Base-by-base conservation (phyloP, 2,888 invertebrate genomes). In the Leptopilina drosophilae region DNA sequence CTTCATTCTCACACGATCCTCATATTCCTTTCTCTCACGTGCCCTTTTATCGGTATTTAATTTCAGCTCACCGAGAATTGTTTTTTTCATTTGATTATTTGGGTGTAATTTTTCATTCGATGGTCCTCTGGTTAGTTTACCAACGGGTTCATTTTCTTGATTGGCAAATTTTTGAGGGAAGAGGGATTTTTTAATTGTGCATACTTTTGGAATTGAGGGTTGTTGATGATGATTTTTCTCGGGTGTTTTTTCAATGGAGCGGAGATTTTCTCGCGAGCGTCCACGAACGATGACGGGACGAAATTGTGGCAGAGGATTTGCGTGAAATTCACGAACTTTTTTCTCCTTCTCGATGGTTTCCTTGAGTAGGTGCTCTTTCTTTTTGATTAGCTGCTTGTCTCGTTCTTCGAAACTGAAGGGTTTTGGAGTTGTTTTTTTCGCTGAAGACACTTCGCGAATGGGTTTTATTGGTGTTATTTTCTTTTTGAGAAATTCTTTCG, bases 31-130 rank as follows among this genome's bases (percentile, higher is more conserved):
- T 53, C 96, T 91, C 80, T 95, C 94, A 12, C 92, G 93, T 0
- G 95, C 94, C 78, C 96, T 91, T 81, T 93, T 93, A 79, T 95
- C 94, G 1, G 95, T 95, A 76, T 94, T 94, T n/a, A 96, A 78
- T 53, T 84, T 94, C n/a, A 96, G 77, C 49, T 85, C 86, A n/a
- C 81, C 33, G 8, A 82, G 46, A 40, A 80, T 69, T 9, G 77
- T 56, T 14, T 73, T 79, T 49, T 82, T 84, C 1, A 2, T 56
- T 20, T 9, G 66, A 53, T 46, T n/a, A 59, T 78, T 69, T 8
- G 20, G n/a, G n/a, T 56, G 53, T 33, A 5, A 65, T n/a, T 62
- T 53, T 7, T 6, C 12, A 42, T 26, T 40, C 5, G 46, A 64
- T n/a, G 0, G 73, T 46, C 3, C 66, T 76, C 8, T 6, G 7